phyloP scores from a whole-genome alignment of 2,113 vertebrate genomes.

The Sinocyclocheilus grahami region DNA sequence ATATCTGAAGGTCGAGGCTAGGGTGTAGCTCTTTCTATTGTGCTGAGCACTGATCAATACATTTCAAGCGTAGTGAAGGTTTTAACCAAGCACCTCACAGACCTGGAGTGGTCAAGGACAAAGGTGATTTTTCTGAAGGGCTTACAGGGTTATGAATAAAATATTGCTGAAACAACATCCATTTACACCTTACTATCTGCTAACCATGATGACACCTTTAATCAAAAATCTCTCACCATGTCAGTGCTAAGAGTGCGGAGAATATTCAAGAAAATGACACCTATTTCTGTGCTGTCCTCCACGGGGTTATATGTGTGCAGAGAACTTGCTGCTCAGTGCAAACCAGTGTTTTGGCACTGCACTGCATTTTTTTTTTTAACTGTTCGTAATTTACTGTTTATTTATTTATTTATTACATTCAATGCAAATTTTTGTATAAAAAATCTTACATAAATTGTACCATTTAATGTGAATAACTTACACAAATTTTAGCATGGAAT shows the following conservation, averaged over 20 bases:
- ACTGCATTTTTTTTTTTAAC: not conserved
- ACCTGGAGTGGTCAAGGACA: conserved; percentile 26
- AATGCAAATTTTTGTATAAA: too few species aligned
- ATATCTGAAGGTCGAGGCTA: not conserved
- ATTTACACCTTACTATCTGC: conserved; percentile 12
- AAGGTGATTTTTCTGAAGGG: not conserved
- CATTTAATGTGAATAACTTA: not conserved
- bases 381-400: not conserved
- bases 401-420: too few species aligned
- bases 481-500: not conserved
- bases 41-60: conserved; percentile 31
- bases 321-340: too few species aligned
- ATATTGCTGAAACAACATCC: conserved; percentile 26
- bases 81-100: conserved; percentile 22
- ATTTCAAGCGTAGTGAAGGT: conserved; percentile 11
- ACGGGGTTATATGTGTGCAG: too few species aligned
- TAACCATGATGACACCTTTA: not conserved
- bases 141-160: conserved; percentile 17
- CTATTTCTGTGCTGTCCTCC: not conserved
- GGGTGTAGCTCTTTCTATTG: not conserved
- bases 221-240: not conserved
- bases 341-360: too few species aligned
- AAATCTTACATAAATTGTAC: not conserved
- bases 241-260: not conserved
- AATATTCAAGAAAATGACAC: conserved; percentile 3